Evolutionary conservation across 2,797 vertebrate species (phyloP), one percentile per base, ranked within the genome.

Genomic region (Meriones psammophilus): DNA sequence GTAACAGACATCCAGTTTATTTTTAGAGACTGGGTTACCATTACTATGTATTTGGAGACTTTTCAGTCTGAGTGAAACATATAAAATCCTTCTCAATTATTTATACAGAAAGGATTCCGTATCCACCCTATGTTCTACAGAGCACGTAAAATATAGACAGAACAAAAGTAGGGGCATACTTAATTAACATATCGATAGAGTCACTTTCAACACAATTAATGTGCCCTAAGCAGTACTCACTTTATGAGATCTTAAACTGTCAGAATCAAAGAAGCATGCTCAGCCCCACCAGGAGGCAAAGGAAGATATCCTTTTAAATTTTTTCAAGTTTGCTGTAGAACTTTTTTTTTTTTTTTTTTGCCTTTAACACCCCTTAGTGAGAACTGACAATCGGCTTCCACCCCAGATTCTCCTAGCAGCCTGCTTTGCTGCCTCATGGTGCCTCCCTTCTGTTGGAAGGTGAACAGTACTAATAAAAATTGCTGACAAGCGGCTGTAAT

Each of bases 11-110:
- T 10, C 3, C 3, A n/a, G 85, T 96, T 97, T 97, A 96, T 97
- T 98, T 97, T 97, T 94, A 96, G 97, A 97, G 88, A 36, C 56
- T 56, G 42, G 24, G 30, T 84, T 93, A 83, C 94, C 69, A 91
- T 96, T 94, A 92, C 81, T 33, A 91, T 60, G 83, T 74, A 94
- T 56, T 30, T 95, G 86, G 85, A 79, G 56, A 90, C 81, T 66
- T 94, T 91, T 93, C 42, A 64, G 89, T 96, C 79, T 95, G 92
- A 89, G 42, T 95, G 85, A 95, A 80, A 91, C 73, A 91, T 36
- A 87, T 15, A 85, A 74, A 85, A 88, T 68, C 9, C 58, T 77
- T 69, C 88, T 96, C 22, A 26, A 81, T 89, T 79, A 77, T 94
- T 94, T 89, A 78, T 42, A 91, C 89, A 74, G 50, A 80, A 96